phyloP scores from a whole-genome alignment of 2,113 vertebrate genomes.

The Stigmatopora nigra region DNA sequence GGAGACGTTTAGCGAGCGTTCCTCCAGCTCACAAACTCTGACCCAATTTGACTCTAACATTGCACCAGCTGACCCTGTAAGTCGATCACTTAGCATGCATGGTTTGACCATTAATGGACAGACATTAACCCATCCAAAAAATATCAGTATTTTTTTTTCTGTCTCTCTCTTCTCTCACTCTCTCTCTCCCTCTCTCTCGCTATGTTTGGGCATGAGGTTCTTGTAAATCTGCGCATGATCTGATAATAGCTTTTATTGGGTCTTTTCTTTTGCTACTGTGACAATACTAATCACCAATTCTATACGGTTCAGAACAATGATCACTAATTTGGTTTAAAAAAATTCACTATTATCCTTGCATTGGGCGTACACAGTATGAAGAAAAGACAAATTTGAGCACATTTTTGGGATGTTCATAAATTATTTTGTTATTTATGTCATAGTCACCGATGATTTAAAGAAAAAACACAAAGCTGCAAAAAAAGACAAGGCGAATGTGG shows the following conservation, averaged over 20 bases:
- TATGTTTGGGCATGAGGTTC: conserved; percentile 47
- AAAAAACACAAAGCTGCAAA: not conserved
- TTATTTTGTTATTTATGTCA: not conserved
- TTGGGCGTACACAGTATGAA: not conserved
- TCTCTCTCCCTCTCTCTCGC: not conserved
- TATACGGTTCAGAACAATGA: not conserved
- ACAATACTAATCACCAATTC: conserved; percentile 14
- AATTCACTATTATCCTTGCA: not conserved
- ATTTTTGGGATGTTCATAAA: not conserved
- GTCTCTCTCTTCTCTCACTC: not conserved
- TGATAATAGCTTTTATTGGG: conserved; percentile 51
- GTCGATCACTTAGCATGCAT: conserved; percentile 99
- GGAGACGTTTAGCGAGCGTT: conserved; percentile 99
- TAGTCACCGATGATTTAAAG: not conserved
- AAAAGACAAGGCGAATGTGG: not conserved
- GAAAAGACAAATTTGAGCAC: not conserved
- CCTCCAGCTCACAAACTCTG: conserved; percentile 99
- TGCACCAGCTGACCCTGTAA: conserved; percentile 99
- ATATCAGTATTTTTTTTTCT: conserved; percentile 31
- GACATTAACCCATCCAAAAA: conserved; percentile 81
- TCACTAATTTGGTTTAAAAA: not conserved
- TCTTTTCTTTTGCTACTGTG: conserved; percentile 25
- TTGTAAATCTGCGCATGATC: conserved; percentile 53
- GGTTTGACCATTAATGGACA: conserved; percentile 92
- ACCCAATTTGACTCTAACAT: conserved; percentile 99